Evolutionary conservation across 2,113 vertebrate species (phyloP).

Genomic region (Rhizomys pruinosus): DNA sequence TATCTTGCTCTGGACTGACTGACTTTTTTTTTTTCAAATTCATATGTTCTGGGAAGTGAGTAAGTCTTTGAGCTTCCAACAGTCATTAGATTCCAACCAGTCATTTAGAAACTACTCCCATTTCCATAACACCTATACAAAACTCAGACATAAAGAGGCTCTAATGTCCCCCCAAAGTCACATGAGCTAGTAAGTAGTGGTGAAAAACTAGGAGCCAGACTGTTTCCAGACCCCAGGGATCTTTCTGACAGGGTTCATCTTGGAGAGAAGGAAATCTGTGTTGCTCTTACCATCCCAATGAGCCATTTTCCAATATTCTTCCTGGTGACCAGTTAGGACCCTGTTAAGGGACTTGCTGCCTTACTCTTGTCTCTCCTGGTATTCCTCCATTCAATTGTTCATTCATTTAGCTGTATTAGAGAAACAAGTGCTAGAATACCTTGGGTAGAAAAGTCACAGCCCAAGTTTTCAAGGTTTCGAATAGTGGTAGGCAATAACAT

Average conservation of each 20-base stretch:
- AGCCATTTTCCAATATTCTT: background rate
- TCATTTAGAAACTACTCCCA: background rate
- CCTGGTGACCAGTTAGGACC: background rate
- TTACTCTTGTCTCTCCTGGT: background rate
- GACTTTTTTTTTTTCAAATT: background rate
- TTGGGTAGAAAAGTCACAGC: background rate
- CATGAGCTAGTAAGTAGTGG: background rate
- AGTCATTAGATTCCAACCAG: background rate
- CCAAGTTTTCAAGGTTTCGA: background rate
- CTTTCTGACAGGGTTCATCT: background rate
- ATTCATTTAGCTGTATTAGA: background rate
- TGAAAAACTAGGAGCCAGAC: background rate
- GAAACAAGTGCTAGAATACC: background rate
- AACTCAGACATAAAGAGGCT: background rate
- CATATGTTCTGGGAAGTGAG: background rate
- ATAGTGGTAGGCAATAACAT: background rate
- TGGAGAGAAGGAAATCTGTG: background rate
- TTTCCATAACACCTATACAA: background rate
- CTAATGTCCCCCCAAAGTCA: background rate
- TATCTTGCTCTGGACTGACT: background rate
- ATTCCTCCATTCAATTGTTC: background rate
- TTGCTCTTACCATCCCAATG: background rate
- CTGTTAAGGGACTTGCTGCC: background rate
- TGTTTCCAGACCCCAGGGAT: background rate
- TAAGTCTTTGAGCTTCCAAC: background rate